Evolutionary conservation across 2,113 vertebrate species (phyloP).

Genomic region (Pleuronectes platessa): DNA sequence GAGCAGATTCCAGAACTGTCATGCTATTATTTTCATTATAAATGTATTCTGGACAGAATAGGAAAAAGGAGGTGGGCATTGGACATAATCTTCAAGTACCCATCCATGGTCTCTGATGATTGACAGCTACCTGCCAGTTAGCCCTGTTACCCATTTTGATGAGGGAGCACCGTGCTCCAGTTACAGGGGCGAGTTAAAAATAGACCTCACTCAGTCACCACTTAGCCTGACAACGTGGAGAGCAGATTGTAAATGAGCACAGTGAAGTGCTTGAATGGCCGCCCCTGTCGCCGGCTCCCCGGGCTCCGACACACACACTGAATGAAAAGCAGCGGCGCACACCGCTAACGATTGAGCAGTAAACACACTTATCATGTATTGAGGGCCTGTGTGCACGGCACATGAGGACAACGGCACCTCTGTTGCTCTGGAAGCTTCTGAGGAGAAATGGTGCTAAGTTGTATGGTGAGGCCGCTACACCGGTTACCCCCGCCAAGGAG

Average conservation of each 20-base stretch:
- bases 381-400: constrained; percentile 27
- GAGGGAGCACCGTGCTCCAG: constrained; percentile 66
- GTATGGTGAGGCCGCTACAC: background rate
- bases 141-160: constrained; percentile 57
- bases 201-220: constrained; percentile 79
- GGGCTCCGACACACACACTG: constrained; percentile 54
- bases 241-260: constrained; percentile 77
- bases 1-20: background rate
- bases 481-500: too few species aligned
- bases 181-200: constrained; percentile 75
- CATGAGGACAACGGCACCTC: constrained; percentile 47
- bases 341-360: constrained; percentile 35
- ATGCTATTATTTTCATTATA: background rate
- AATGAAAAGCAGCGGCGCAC: constrained; percentile 66
- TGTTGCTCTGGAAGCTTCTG: constrained; percentile 1
- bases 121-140: constrained; percentile 60
- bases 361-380: constrained; percentile 49
- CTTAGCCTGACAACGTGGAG: constrained; percentile 75
- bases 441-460: background rate
- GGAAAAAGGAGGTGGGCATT: background rate
- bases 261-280: constrained; percentile 78
- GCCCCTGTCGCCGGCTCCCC: constrained; percentile 65
- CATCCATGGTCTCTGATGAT: constrained; percentile 46
- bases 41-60: background rate
- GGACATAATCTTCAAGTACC: constrained; percentile 14